These are phyloP conservation scores for Bagarius yarrelli DNA, from an alignment of 2,113 vertebrate species.

Conservation along the genomic window DNA sequence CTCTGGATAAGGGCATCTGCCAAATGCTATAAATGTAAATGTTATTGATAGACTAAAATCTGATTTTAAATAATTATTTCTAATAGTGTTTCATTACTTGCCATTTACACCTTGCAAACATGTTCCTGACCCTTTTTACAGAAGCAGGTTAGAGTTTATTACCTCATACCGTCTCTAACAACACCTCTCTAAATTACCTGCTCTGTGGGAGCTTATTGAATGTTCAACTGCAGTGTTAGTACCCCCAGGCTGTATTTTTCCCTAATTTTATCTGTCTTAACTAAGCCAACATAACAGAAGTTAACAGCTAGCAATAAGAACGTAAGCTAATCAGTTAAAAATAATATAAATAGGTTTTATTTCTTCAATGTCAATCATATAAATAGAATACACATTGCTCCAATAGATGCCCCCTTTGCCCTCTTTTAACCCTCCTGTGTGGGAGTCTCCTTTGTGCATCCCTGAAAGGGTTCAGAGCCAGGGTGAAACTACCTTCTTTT, in stretches of 20 bases:
- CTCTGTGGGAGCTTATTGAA: conserved; percentile 17
- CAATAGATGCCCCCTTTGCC: conserved; percentile 22
- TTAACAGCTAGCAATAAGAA: neutral
- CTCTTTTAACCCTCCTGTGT: conserved; percentile 32
- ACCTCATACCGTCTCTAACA: conserved; percentile 33
- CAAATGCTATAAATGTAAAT: too few species aligned
- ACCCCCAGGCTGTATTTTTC: conserved; percentile 16
- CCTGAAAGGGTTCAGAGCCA: conserved; percentile 45
- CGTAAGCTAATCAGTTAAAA: neutral
- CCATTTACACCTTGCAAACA: neutral
- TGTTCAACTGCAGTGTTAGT: neutral
- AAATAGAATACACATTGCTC: conserved; percentile 35
- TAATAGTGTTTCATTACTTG: neutral
- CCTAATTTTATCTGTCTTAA: neutral
- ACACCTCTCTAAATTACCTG: conserved; percentile 43
- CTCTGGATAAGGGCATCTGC: too few species aligned
- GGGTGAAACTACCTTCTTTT: conserved; percentile 55
- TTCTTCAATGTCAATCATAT: conserved; percentile 24
- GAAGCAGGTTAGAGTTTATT: conserved; percentile 9
- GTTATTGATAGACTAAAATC: too few species aligned
- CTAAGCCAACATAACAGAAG: neutral
- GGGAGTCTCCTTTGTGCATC: conserved; percentile 43
- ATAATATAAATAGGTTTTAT: conserved; percentile 5
- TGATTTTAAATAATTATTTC: too few species aligned
- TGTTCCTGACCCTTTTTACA: neutral